Evolutionary conservation across 1,140 invertebrate genomes (phyloP).

Genomic region (Achatina immaculata): DNA sequence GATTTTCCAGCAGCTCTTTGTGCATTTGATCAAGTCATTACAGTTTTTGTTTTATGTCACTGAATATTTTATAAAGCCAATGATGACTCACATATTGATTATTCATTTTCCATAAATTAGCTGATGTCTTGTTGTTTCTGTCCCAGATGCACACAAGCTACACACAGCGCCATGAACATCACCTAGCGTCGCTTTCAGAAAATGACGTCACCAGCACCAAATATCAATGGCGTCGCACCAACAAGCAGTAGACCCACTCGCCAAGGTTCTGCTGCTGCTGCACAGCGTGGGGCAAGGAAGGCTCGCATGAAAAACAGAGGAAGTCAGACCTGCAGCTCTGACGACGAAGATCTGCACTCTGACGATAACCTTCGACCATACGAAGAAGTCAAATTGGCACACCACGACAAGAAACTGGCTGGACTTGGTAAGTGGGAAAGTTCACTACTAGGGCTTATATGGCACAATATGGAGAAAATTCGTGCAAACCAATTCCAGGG

Average conservation of each 20-base stretch:
- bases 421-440: slow-evolving; percentile 57
- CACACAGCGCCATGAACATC: not conserved
- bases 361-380: slow-evolving; percentile 67
- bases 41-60: too few relatives aligned
- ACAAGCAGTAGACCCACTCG: slow-evolving; percentile 11
- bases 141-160: not conserved
- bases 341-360: slow-evolving; percentile 64
- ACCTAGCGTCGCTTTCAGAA: not conserved
- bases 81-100: too few relatives aligned
- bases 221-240: not conserved
- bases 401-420: slow-evolving; percentile 66
- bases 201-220: slow-evolving; percentile 3
- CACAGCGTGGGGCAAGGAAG: not conserved
- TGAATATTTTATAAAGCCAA: too few relatives aligned
- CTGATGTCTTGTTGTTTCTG: too few relatives aligned
- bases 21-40: too few relatives aligned
- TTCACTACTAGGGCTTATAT: not conserved
- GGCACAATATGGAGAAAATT: not conserved
- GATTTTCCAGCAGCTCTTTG: too few relatives aligned
- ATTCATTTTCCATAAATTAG: too few relatives aligned
- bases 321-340: slow-evolving; percentile 60
- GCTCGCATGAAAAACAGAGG: slow-evolving; percentile 51
- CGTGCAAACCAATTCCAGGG: not conserved
- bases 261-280: not conserved
- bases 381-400: slow-evolving; percentile 65